These are phyloP conservation scores for Microcebus jonahi DNA, from an alignment of 2,113 vertebrate species.

Conservation along the genomic window DNA sequence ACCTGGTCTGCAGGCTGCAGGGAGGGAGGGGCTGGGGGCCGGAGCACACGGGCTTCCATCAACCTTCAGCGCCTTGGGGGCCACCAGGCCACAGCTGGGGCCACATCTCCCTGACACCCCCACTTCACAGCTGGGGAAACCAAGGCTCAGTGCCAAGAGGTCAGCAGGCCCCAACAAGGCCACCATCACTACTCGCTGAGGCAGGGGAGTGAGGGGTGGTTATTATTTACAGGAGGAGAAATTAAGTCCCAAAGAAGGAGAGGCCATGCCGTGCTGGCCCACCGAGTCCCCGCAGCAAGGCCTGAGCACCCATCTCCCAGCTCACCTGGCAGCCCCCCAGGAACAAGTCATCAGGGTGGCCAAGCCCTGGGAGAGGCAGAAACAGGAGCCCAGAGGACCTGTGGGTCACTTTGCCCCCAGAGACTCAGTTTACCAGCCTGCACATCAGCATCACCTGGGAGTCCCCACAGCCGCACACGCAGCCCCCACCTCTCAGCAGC, in stretches of 20 bases:
- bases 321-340: too few relatives aligned
- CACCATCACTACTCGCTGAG: background rate
- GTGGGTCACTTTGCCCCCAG: background rate
- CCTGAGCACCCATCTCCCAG: background rate
- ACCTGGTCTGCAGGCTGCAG: background rate
- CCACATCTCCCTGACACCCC: background rate
- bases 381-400: background rate
- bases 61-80: background rate
- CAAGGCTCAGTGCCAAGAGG: background rate
- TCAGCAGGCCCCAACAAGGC: background rate
- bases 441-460: background rate
- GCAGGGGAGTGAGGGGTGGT: background rate
- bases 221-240: background rate
- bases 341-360: background rate
- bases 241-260: background rate
- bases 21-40: too few relatives aligned
- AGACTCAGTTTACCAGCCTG: background rate
- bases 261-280: background rate
- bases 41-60: background rate
- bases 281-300: background rate
- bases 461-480: too few relatives aligned
- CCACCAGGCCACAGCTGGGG: rapidly evolving
- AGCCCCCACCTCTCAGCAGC: background rate
- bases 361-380: background rate
- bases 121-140: background rate